These are phyloP conservation scores for Hypotaenidia philippensis DNA, from an alignment of 2,797 vertebrate species.

Conservation along the genomic window DNA sequence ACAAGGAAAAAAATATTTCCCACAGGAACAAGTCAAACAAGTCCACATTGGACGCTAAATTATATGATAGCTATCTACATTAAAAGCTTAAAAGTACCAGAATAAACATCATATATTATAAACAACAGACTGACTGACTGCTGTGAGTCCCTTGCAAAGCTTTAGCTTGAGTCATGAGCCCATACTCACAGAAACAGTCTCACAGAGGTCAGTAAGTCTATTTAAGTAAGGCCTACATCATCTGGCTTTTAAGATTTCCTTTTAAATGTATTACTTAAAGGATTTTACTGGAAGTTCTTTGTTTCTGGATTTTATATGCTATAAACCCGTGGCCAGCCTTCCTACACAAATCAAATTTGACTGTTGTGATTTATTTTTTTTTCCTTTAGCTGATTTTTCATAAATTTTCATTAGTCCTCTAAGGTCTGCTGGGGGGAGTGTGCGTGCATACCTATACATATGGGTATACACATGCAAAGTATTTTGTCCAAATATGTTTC, in stretches of 20 bases:
- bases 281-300: constrained; percentile 35
- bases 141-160: neutral
- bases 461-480: neutral
- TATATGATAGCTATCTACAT: constrained; percentile 10
- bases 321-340: constrained; percentile 28
- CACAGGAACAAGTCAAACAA: constrained; percentile 32
- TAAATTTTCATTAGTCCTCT: constrained; percentile 45
- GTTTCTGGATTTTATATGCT: constrained; percentile 25
- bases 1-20: constrained; percentile 7
- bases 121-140: neutral
- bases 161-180: neutral
- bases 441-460: neutral
- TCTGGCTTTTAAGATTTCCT: neutral
- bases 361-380: neutral
- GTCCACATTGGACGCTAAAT: constrained; percentile 14
- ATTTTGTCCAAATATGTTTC: neutral
- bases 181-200: neutral
- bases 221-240: neutral
- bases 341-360: constrained; percentile 1
- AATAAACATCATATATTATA: constrained; percentile 17
- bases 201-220: neutral
- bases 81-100: constrained; percentile 23
- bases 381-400: neutral
- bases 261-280: neutral
- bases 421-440: neutral